phyloP scores from a whole-genome alignment of 2,888 invertebrate genomes.

The Cerastoderma edule region DNA sequence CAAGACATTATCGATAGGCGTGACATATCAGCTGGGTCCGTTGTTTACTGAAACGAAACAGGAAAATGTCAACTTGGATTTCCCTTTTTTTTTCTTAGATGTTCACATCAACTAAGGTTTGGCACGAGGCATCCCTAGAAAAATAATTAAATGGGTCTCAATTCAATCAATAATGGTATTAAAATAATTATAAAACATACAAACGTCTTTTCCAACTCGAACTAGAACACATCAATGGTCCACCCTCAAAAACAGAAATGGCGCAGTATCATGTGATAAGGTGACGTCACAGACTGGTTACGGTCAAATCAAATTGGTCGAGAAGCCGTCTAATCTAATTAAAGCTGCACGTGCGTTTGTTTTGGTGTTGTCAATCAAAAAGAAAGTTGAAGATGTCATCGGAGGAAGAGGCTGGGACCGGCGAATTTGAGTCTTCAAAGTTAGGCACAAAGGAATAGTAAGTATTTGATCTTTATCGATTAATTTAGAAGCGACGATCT shows the following conservation, averaged over 20 bases:
- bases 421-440: conserved; percentile 77
- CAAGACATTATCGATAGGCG: not conserved
- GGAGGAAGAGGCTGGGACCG: conserved; percentile 43
- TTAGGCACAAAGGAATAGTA: conserved; percentile 82
- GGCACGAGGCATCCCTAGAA: not conserved
- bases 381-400: conserved; percentile 20
- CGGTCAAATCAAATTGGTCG: not conserved
- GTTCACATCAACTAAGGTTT: no score
- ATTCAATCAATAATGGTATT: not conserved
- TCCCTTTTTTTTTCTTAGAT: no score
- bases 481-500: no score
- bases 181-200: conserved; percentile 24
- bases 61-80: conserved; percentile 28
- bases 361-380: not conserved
- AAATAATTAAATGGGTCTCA: not conserved
- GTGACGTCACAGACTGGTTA: conserved; percentile 37
- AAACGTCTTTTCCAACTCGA: conserved; percentile 18
- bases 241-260: conserved; percentile 57
- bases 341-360: not conserved
- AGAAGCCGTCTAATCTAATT: not conserved
- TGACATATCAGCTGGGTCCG: conserved; percentile 20
- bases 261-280: conserved; percentile 58
- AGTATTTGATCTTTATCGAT: conserved; percentile 2
- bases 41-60: conserved; percentile 30
- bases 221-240: conserved; percentile 35